These are phyloP conservation scores for Festucalex cinctus DNA, from an alignment of 2,113 vertebrate species.

Conservation along the genomic window DNA sequence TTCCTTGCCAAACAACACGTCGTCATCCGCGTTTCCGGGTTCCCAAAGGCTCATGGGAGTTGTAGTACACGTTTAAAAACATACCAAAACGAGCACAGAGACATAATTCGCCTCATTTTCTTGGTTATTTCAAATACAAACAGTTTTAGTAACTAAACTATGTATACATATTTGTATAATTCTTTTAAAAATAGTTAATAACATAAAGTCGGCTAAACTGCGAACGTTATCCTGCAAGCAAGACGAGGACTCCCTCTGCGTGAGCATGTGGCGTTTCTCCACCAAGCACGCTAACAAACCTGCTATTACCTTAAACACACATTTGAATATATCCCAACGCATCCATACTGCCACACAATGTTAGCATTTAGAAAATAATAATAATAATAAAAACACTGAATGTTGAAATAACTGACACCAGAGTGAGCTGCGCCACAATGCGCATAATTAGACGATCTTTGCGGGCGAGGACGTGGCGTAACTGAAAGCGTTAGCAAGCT, in stretches of 20 bases:
- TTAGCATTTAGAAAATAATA: not conserved
- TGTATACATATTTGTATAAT: not conserved
- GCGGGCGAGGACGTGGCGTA: constrained; percentile 32
- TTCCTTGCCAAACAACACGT: constrained; percentile 32
- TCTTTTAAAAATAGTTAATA: not conserved
- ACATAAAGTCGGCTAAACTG: not conserved
- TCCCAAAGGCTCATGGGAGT: constrained; percentile 26
- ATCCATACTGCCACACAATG: not conserved
- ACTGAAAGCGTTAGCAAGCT: constrained; percentile 15
- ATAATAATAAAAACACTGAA: too few species aligned
- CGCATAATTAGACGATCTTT: constrained; percentile 41
- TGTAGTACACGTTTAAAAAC: constrained; percentile 47
- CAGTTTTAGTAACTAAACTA: too few species aligned
- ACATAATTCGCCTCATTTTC: not conserved
- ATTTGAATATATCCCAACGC: too few species aligned
- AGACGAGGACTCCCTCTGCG: not conserved
- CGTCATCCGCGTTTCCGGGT: constrained; percentile 6
- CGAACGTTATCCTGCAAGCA: too few species aligned
- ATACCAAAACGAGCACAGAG: not conserved
- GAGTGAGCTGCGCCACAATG: not conserved
- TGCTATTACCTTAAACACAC: too few species aligned
- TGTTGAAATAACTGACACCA: not conserved
- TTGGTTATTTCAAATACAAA: not conserved
- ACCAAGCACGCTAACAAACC: too few species aligned
- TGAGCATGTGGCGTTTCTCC: not conserved